These are phyloP conservation scores for Scatophagus argus DNA, from an alignment of 2,113 vertebrate species.

Conservation along the genomic window DNA sequence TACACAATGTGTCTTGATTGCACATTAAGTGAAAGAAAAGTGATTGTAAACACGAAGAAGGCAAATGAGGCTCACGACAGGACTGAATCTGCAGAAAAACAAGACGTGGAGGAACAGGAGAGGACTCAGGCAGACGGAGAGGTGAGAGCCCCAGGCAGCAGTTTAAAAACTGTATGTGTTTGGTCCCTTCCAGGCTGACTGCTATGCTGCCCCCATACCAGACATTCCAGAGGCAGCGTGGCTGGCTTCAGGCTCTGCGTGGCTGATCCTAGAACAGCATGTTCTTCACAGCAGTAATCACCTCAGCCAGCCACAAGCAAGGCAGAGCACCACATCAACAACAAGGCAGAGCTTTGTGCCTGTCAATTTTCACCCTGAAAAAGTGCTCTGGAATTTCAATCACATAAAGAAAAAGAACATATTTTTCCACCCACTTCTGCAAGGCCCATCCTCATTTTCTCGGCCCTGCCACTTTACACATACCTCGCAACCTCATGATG, in stretches of 20 bases:
- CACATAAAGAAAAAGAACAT: slow-evolving; percentile 42
- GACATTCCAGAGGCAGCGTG: slow-evolving; percentile 82
- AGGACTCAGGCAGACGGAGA: slow-evolving; percentile 10
- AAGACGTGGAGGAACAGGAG: neutral
- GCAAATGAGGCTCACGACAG: slow-evolving; percentile 43
- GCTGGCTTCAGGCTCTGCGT: slow-evolving; percentile 72
- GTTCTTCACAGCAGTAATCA: slow-evolving; percentile 73
- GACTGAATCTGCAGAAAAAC: slow-evolving; percentile 28
- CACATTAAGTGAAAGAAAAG: slow-evolving; percentile 51
- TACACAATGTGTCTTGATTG: slow-evolving; percentile 62
- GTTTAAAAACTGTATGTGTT: slow-evolving; percentile 55
- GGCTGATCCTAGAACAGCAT: slow-evolving; percentile 78
- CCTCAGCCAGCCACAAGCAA: slow-evolving; percentile 71
- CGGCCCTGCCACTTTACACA: slow-evolving; percentile 11
- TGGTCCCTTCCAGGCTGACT: slow-evolving; percentile 59
- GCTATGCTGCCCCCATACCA: slow-evolving; percentile 78
- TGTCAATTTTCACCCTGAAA: slow-evolving; percentile 62
- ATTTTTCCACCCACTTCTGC: slow-evolving; percentile 2
- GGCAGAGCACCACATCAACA: slow-evolving; percentile 65
- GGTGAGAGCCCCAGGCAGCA: slow-evolving; percentile 19
- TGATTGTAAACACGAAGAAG: slow-evolving; percentile 39
- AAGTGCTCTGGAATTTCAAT: slow-evolving; percentile 67
- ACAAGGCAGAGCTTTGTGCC: slow-evolving; percentile 67
- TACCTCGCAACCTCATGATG: slow-evolving; percentile 45
- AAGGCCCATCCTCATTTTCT: slow-evolving; percentile 31